phyloP scores from a whole-genome alignment of 1,140 invertebrate species.

The Drosophila serrata region DNA sequence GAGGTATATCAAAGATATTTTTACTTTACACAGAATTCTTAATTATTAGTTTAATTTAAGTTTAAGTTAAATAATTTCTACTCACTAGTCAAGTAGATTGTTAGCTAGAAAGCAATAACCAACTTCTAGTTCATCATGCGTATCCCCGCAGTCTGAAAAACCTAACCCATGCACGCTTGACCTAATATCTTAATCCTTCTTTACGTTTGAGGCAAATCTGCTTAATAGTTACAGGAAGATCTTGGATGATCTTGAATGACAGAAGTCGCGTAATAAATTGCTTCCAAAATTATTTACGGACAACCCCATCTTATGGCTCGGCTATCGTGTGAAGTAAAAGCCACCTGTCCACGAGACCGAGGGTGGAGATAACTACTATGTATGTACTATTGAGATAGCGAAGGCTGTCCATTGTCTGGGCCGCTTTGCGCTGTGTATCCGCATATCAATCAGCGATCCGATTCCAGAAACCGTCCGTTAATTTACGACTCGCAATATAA shows the following conservation, averaged over 20 bases:
- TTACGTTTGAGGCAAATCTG: background rate
- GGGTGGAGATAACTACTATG: slow-evolving; percentile 16
- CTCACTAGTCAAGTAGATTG: slow-evolving; percentile 74
- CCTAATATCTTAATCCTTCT: too few species aligned
- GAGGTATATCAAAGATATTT: slow-evolving; percentile 36
- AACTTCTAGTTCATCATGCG: slow-evolving; percentile 75
- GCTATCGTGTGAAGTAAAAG: slow-evolving; percentile 5
- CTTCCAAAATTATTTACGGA: slow-evolving; percentile 1
- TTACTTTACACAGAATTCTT: slow-evolving; percentile 12
- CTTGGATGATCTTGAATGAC: background rate
- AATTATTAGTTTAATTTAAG: background rate
- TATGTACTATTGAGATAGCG: background rate
- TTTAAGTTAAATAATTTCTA: slow-evolving; percentile 12
- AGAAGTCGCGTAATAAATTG: background rate
- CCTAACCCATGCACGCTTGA: too few species aligned
- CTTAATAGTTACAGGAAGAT: background rate
- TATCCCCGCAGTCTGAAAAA: too few species aligned
- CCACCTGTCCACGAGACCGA: slow-evolving; percentile 23
- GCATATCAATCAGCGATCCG: slow-evolving; percentile 60
- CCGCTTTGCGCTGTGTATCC: slow-evolving; percentile 22
- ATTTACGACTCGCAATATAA: slow-evolving; percentile 54
- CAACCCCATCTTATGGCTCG: background rate
- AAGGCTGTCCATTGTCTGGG: slow-evolving; percentile 10
- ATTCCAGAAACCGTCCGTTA: slow-evolving; percentile 24
- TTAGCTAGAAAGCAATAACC: slow-evolving; percentile 76